A percentile compares a stretch with the other conserved stretches of the same genome.
Evolutionary conservation across 2,113 vertebrate species (phyloP).

Genomic region (Tetrax tetrax): DNA sequence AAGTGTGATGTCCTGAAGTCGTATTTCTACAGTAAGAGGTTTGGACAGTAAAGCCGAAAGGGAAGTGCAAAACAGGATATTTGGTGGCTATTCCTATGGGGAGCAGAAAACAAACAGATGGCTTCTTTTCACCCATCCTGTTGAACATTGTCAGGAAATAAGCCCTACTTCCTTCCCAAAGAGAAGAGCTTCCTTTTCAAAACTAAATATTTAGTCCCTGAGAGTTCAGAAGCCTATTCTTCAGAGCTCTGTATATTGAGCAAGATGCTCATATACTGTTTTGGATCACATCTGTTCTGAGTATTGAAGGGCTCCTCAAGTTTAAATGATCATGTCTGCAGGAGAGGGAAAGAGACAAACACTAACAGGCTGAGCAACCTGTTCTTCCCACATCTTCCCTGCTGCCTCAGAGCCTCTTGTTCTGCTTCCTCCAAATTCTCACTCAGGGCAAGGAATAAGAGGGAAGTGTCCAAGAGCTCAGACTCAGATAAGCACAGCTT

Average conservation of each 20-base stretch:
- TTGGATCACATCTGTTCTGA: not conserved
- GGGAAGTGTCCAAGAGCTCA: not conserved
- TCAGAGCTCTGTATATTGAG: not conserved
- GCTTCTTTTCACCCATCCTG: not conserved
- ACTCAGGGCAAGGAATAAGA: not conserved
- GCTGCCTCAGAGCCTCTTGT: not conserved
- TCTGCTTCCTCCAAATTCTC: not conserved
- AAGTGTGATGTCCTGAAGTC: not conserved
- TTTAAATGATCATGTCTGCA: not conserved
- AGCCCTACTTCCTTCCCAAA: not conserved
- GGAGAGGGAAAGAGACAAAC: not conserved
- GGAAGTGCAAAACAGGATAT: not conserved
- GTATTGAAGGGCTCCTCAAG: not conserved
- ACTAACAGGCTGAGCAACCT: not conserved
- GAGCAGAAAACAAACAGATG: not conserved
- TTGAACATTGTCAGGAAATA: not conserved
- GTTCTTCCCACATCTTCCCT: not conserved
- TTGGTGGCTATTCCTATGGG: not conserved
- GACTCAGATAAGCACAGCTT: not conserved
- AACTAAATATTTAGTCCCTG: not conserved
- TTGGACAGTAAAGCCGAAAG: not conserved
- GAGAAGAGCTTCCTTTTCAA: not conserved
- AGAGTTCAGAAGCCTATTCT: not conserved
- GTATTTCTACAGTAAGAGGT: not conserved
- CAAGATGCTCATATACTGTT: not conserved